Evolutionary conservation across 2,797 vertebrate species (phyloP).

Genomic region (Paguma larvata): DNA sequence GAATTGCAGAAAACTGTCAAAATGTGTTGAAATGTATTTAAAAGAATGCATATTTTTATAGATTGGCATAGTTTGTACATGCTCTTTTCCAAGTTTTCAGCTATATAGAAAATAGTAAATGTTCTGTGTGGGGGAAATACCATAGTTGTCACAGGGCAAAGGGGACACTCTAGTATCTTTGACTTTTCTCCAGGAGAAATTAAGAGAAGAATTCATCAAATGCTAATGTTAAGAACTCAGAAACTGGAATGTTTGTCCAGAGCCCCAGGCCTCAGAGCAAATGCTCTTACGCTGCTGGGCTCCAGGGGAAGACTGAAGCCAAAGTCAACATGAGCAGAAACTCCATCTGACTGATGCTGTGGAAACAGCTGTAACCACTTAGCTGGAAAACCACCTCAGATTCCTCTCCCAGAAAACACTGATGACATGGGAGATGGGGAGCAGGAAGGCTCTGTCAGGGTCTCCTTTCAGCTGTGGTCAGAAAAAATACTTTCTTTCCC

Average conservation of each 20-base stretch:
- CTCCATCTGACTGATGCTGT: slow-evolving; percentile 94
- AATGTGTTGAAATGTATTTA: slow-evolving; percentile 75
- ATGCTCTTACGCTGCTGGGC: slow-evolving; percentile 90
- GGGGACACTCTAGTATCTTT: slow-evolving; percentile 84
- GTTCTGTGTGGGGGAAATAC: background rate
- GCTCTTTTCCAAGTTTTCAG: slow-evolving; percentile 73
- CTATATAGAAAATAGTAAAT: slow-evolving; percentile 2
- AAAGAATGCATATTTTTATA: slow-evolving; percentile 72
- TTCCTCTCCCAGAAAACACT: slow-evolving; percentile 92
- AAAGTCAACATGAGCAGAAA: slow-evolving; percentile 94
- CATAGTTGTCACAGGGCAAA: slow-evolving; percentile 78
- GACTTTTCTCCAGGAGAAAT: slow-evolving; percentile 90
- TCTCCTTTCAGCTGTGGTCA: slow-evolving; percentile 88
- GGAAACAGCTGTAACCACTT: slow-evolving; percentile 98
- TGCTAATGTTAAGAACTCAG: slow-evolving; percentile 91
- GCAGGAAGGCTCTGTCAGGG: slow-evolving; percentile 89
- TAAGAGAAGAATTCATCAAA: slow-evolving; percentile 91
- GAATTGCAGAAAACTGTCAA: slow-evolving; percentile 75
- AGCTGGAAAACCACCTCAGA: slow-evolving; percentile 92
- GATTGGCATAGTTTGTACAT: slow-evolving; percentile 22
- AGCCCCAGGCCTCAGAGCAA: slow-evolving; percentile 91
- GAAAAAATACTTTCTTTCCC: slow-evolving; percentile 90
- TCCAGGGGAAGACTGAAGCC: slow-evolving; percentile 91
- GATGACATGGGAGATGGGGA: slow-evolving; percentile 90
- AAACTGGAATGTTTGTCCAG: slow-evolving; percentile 94